A percentile compares a stretch with the other conserved stretches of the same genome.
These are phyloP conservation scores for Amyelois transitella DNA, from an alignment of 1,140 invertebrate species.

Conservation along the genomic window DNA sequence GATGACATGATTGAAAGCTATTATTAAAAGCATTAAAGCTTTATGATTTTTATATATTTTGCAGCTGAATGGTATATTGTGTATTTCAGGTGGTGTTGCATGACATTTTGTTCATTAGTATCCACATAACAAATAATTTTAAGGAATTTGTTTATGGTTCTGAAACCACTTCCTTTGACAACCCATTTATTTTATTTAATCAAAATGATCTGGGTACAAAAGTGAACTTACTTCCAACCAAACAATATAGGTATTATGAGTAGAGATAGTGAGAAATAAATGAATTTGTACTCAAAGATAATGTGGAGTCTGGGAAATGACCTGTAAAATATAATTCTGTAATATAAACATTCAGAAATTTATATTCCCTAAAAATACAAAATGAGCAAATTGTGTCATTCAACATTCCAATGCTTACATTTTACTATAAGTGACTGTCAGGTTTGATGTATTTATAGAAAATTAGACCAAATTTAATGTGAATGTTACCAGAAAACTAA, in stretches of 20 bases:
- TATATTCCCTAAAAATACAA: background rate
- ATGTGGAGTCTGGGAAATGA: conserved; percentile 22
- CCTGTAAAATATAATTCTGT: conserved; percentile 41
- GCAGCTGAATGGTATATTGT: no score
- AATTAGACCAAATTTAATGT: no score
- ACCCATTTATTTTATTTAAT: no score
- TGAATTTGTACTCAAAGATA: conserved; percentile 8
- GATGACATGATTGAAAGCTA: no score
- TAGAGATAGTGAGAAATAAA: background rate
- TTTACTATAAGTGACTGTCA: background rate
- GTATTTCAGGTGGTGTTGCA: no score
- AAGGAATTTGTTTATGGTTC: no score
- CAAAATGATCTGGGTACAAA: conserved; percentile 7
- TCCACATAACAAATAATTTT: no score
- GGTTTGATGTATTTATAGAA: background rate
- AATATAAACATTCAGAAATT: conserved; percentile 21
- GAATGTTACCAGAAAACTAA: background rate
- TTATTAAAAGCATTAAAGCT: no score
- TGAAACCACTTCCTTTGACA: no score
- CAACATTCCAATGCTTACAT: background rate
- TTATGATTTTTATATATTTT: no score
- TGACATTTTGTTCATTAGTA: no score
- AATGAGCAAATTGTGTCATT: background rate
- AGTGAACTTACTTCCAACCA: conserved; percentile 1
- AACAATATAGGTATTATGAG: background rate